A percentile compares a stretch with the other conserved stretches of the same genome.
Evolutionary conservation across 2,888 invertebrate genomes (phyloP).

Genomic region (Belgica antarctica): DNA sequence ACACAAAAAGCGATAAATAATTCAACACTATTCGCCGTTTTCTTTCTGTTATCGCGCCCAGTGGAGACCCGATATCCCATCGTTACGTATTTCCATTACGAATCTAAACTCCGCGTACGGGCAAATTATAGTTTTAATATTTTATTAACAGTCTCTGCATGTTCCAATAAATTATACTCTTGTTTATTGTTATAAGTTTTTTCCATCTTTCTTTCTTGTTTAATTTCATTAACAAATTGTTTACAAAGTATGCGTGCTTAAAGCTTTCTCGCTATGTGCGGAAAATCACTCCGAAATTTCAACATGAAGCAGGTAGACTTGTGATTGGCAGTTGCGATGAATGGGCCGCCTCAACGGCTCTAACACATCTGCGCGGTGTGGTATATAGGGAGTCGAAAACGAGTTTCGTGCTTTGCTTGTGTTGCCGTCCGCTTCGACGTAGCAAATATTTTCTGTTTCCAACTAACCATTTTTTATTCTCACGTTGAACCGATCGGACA

Average conservation of each 20-base stretch:
- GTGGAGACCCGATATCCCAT: constrained; percentile 12
- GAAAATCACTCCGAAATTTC: constrained; percentile 27
- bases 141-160: neutral
- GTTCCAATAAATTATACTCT: constrained; percentile 21
- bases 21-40: constrained; percentile 3
- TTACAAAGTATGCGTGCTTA: constrained; percentile 28
- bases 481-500: constrained; percentile 41
- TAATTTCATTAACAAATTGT: constrained; percentile 40
- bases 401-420: constrained; percentile 18
- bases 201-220: constrained; percentile 27
- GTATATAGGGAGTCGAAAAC: constrained; percentile 41
- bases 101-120: neutral
- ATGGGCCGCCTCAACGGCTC: neutral
- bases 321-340: constrained; percentile 23
- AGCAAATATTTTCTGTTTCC: constrained; percentile 24
- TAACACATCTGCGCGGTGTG: neutral
- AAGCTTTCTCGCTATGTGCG: constrained; percentile 1
- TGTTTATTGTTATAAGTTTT: neutral
- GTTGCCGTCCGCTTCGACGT: neutral
- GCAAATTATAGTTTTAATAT: constrained; percentile 24
- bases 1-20: neutral
- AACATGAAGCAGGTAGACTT: constrained; percentile 12
- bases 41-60: neutral
- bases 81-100: constrained; percentile 11
- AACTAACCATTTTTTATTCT: constrained; percentile 42